These are phyloP conservation scores for Calycopis cecrops DNA, from an alignment of 1,140 invertebrate species.

Conservation along the genomic window DNA sequence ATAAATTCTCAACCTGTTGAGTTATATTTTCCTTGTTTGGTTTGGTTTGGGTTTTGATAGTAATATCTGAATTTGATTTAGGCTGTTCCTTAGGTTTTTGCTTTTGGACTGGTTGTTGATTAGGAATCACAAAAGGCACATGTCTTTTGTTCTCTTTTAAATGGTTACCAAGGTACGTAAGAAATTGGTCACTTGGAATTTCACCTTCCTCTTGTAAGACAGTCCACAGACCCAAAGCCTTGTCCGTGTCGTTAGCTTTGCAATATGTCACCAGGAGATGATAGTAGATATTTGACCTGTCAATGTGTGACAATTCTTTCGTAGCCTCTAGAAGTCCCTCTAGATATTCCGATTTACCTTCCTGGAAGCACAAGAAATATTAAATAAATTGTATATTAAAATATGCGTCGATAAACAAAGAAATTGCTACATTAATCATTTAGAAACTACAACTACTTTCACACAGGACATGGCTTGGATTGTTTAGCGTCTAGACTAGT, in stretches of 20 bases:
- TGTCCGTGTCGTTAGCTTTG: slow-evolving; percentile 80
- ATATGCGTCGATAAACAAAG: not conserved
- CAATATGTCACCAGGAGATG: slow-evolving; percentile 82
- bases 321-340: slow-evolving; percentile 85
- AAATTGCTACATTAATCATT: not conserved
- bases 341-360: slow-evolving; percentile 79
- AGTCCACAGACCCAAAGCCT: slow-evolving; percentile 85
- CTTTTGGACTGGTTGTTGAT: not conserved
- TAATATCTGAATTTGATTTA: slow-evolving; percentile 9
- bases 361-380: slow-evolving; percentile 55
- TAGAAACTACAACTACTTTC: too few relatives aligned
- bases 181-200: slow-evolving; percentile 80
- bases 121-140: slow-evolving; percentile 81
- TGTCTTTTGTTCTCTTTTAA: slow-evolving; percentile 78
- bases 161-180: slow-evolving; percentile 79
- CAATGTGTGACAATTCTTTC: slow-evolving; percentile 83
- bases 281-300: slow-evolving; percentile 84
- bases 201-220: slow-evolving; percentile 88
- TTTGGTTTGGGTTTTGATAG: slow-evolving; percentile 25
- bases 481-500: too few relatives aligned
- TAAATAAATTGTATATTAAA: not conserved
- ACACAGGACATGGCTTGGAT: too few relatives aligned
- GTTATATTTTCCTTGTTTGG: slow-evolving; percentile 35
- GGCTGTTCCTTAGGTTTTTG: slow-evolving; percentile 22
- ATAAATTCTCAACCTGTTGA: slow-evolving; percentile 37